phyloP scores from a whole-genome alignment of 2,113 vertebrate genomes.

The Marcusenius ussheri region DNA sequence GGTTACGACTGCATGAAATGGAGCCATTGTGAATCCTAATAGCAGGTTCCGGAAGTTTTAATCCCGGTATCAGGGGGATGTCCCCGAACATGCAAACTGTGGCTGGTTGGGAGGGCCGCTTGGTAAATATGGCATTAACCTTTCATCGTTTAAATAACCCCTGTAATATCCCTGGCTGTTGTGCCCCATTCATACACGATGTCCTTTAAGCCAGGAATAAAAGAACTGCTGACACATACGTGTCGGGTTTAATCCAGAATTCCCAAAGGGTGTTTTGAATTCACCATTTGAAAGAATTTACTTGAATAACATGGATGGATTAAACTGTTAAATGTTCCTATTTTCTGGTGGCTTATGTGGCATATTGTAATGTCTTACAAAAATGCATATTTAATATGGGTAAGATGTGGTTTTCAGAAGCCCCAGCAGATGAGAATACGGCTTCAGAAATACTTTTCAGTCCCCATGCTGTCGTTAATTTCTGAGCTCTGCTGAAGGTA shows the following conservation, averaged over 20 bases:
- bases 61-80: slow-evolving; percentile 1
- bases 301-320: neutral
- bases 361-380: neutral
- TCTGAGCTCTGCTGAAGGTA: slow-evolving; percentile 63
- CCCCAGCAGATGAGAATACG: neutral
- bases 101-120: slow-evolving; percentile 14
- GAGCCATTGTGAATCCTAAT: slow-evolving; percentile 30
- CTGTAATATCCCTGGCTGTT: slow-evolving; percentile 17
- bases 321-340: neutral
- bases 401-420: too few species aligned
- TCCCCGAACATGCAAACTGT: neutral
- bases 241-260: neutral
- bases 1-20: slow-evolving; percentile 40
- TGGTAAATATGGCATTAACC: slow-evolving; percentile 10
- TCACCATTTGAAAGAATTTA: neutral
- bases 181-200: slow-evolving; percentile 17
- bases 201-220: slow-evolving; percentile 7
- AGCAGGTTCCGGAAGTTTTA: slow-evolving; percentile 30
- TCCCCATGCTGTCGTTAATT: slow-evolving; percentile 58
- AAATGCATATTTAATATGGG: neutral
- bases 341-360: neutral
- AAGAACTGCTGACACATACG: neutral
- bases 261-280: neutral
- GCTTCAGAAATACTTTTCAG: slow-evolving; percentile 32
- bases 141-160: slow-evolving; percentile 14